Base-by-base conservation (phyloP, 37 sponge, comb jelly and placozoan species). In the Tethya wilhelma region DNA sequence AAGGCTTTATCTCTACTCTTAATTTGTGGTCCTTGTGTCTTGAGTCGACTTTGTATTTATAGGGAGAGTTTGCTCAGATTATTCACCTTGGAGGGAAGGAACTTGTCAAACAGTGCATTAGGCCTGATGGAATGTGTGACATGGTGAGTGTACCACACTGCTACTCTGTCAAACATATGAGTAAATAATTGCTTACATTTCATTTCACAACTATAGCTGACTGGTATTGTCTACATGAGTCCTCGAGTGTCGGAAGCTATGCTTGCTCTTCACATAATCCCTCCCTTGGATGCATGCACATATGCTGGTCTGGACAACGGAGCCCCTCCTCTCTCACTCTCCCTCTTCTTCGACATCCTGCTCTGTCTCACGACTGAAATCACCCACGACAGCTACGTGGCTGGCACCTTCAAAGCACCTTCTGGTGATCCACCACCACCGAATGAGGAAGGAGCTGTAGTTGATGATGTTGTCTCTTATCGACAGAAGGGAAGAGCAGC, bases 341-440 rank as follows among this genome's bases (percentile, higher is more conserved):
- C 95, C 14, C 83, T 94, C 32, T 94, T 90, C 89, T 94, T 91
- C 72, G 95, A 94, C 79, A 90, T 94, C 31, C 74, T 94, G 38
- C 79, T 87, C 41, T 90, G 90, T 39, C 69, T 94, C 68, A 85
- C 95, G 38, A 80, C 77, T 6, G 86, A 86, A 53, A 82, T 94
- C 37, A 53, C 59, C 28, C 57, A 75, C 29, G 83, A 83, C 26
- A 74, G 89, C 31, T 94, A 80, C 49, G 73, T 84, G 36, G 58
- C 26, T 30, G 86, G 91, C 8, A 37, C 69, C 25, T 89, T 78
- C 78, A 75, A 66, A 25, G 49, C 62, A 23, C 32, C 38, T 9
- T 29, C 4, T 4, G 64, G 42, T 36, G 39, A 20, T 32, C 7
- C 67, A 7, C 14, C 34, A 2, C 32, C 55, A 1, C 32, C 11